Conservation (phyloP, 2,888 invertebrate species). For the Xanthia togata region DNA sequence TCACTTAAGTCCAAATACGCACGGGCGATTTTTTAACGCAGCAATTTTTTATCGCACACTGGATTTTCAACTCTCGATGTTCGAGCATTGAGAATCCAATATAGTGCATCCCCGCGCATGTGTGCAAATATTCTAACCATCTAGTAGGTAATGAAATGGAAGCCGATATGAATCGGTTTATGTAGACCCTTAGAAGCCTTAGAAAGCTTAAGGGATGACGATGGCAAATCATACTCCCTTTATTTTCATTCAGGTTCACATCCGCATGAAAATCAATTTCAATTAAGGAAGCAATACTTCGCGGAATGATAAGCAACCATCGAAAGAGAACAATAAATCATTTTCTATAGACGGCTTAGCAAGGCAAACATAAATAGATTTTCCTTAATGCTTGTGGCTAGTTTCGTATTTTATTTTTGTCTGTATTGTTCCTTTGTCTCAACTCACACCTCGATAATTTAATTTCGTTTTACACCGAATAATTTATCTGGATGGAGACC, state of each 20-base stretch:
- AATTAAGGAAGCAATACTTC: conserved; percentile 5
- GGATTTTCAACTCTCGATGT: neutral
- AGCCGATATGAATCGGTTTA: neutral
- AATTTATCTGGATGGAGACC: neutral
- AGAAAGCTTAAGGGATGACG: neutral
- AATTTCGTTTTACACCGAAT: neutral
- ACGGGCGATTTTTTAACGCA: neutral
- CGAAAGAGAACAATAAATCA: conserved; percentile 16
- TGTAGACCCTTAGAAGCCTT: neutral
- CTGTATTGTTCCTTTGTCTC: neutral
- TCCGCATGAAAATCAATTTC: conserved; percentile 20
- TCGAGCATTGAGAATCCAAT: neutral
- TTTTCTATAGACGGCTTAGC: conserved; percentile 14
- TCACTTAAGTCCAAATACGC: neutral
- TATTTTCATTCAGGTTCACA: conserved; percentile 2
- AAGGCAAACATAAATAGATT: neutral
- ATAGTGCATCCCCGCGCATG: neutral
- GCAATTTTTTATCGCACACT: neutral
- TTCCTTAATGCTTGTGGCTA: neutral
- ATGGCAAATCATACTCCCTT: neutral
- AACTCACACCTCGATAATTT: too few relatives aligned
- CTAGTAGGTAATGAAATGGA: neutral
- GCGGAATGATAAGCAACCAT: neutral
- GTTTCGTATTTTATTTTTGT: neutral
- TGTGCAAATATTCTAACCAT: neutral